These are phyloP conservation scores for Siniperca obscura DNA, from an alignment of 2,797 vertebrate genomes.

Conservation along the genomic window DNA sequence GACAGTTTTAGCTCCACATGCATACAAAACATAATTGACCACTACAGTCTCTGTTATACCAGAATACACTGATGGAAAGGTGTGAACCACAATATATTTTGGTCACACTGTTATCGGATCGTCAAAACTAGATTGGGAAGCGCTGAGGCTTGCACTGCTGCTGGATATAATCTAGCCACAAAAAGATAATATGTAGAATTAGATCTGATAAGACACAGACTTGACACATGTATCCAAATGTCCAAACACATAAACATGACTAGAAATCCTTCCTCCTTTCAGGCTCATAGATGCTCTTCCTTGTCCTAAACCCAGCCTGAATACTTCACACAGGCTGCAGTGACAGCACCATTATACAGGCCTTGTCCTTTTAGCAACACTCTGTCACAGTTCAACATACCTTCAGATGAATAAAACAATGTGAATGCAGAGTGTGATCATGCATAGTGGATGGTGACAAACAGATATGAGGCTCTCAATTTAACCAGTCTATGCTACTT, in stretches of 20 bases:
- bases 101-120: conserved; percentile 40
- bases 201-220: conserved; percentile 21
- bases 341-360: conserved; percentile 24
- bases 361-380: conserved; percentile 39
- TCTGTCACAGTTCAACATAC: conserved; percentile 44
- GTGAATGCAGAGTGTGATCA: conserved; percentile 41
- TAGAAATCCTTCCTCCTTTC: conserved; percentile 6
- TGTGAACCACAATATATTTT: conserved; percentile 43
- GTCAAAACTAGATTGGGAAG: conserved; percentile 36
- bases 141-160: conserved; percentile 18
- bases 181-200: conserved; percentile 36
- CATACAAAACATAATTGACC: neutral
- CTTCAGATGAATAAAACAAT: conserved; percentile 69
- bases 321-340: conserved; percentile 18
- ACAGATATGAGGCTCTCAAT: conserved; percentile 56
- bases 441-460: conserved; percentile 77
- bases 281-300: conserved; percentile 9
- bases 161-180: conserved; percentile 35
- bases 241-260: conserved; percentile 1
- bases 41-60: neutral
- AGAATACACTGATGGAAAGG: conserved; percentile 29
- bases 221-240: conserved; percentile 12
- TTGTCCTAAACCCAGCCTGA: neutral
- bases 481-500: conserved; percentile 50
- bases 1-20: neutral